phyloP scores from a whole-genome alignment of 1,140 invertebrate species.

The Theocolax elegans region DNA sequence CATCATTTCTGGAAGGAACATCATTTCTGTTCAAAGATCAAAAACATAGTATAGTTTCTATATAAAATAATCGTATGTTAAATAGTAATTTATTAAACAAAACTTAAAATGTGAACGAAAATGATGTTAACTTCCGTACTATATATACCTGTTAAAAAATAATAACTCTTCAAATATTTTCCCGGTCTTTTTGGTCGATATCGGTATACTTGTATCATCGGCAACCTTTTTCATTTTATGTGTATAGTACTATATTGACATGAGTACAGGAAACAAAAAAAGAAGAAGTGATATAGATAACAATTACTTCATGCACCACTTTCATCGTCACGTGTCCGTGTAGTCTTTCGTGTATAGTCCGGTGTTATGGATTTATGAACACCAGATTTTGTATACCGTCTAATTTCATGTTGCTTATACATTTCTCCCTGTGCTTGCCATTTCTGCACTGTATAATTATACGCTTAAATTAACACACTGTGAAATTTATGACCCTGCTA shows the following conservation, averaged over 20 bases:
- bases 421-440: constrained; percentile 19
- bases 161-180: too few species aligned
- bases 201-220: not conserved
- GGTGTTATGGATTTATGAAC: constrained; percentile 69
- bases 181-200: too few species aligned
- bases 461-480: not conserved
- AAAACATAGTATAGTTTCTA: not conserved
- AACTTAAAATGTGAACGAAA: not conserved
- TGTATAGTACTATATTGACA: too few species aligned
- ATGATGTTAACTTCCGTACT: too few species aligned
- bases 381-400: constrained; percentile 46
- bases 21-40: constrained; percentile 12
- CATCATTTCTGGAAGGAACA: not conserved
- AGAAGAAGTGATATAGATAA: too few species aligned
- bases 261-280: too few species aligned
- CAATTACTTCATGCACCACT: constrained; percentile 20
- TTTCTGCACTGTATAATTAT: not conserved
- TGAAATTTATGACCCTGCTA: not conserved
- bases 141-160: too few species aligned
- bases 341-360: constrained; percentile 45
- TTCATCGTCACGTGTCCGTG: constrained; percentile 45
- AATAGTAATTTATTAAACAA: too few species aligned
- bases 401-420: constrained; percentile 28
- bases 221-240: not conserved
- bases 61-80: too few species aligned